Evolutionary conservation across 2,797 vertebrate genomes (phyloP), one percentile per base, ranked within the genome.

Genomic region (Enoplosus armatus): DNA sequence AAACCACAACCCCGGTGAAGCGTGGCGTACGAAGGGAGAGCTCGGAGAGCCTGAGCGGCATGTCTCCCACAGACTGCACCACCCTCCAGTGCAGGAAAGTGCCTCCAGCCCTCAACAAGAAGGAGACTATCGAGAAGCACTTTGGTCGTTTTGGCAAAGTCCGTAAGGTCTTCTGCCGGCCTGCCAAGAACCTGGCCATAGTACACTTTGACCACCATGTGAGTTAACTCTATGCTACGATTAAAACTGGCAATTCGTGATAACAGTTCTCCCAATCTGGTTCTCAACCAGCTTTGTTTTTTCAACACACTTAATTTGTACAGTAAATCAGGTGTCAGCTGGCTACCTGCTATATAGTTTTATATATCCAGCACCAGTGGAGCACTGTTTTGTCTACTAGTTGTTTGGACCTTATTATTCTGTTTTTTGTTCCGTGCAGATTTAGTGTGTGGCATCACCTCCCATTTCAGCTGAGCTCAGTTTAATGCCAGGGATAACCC

Each of bases 151-250:
- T 96, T 0, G 97, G 96, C 0, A 97, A 95, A 90, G 94, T 99
- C 53, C 85, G 91, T 1, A 96, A 90, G 24, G 11, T 98, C 55
- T 91, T 89, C 72, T 98, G 95, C 55, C 93, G 93, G 5, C 94
- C 95, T 8, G 88, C 63, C 15, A 98, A 96, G 74, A 96, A 96
- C 60, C 79, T 93, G 63, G 97, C 96, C 0, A 77, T 96, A 10
- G 87, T 99, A 4, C 92, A 97, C 85, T 99, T 98, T 39, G 87
- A 94, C 18, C 96, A 98, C 85, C 96, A 98, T 0, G 98, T 99
- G 84, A 97, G 98, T 92, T 12, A 22, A 56, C 12, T 35, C 1
- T 27, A 3, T 50, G 22, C 8, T 22, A 22, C 5, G 26, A 11
- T 18, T 7, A 53, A 12, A 63, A 31, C 22, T 22, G n/a, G 2